phyloP scores from a whole-genome alignment of 1,140 invertebrate genomes.

The Danaus melanippus region DNA sequence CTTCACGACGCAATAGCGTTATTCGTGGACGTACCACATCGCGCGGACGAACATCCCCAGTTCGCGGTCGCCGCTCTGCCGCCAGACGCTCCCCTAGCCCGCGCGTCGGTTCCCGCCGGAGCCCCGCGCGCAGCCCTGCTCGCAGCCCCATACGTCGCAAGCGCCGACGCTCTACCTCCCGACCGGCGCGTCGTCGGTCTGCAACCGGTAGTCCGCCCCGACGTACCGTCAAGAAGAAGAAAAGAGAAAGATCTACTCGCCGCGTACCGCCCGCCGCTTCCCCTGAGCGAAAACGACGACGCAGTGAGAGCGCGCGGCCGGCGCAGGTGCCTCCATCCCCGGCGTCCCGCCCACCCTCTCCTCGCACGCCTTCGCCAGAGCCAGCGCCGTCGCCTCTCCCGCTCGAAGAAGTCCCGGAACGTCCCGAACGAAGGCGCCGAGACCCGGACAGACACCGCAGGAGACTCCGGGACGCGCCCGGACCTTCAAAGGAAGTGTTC shows the following conservation, averaged over 20 bases:
- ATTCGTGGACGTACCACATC: conserved; percentile 40
- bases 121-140: conserved; percentile 33
- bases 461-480: conserved; percentile 50
- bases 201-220: conserved; percentile 22
- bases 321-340: conserved; percentile 25
- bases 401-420: conserved; percentile 21
- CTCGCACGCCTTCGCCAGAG: conserved; percentile 65
- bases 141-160: conserved; percentile 37
- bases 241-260: conserved; percentile 45
- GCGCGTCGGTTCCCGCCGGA: conserved; percentile 23
- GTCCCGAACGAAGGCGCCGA: conserved; percentile 51
- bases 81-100: conserved; percentile 9
- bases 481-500: conserved; percentile 90
- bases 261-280: conserved; percentile 44
- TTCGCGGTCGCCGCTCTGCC: conserved; percentile 19
- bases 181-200: conserved; percentile 44
- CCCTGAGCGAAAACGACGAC: conserved; percentile 38
- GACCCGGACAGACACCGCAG: conserved; percentile 45
- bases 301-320: conserved; percentile 34
- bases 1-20: conserved; percentile 1
- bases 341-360: conserved; percentile 48
- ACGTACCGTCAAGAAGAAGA: conserved; percentile 46
- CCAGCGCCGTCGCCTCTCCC: conserved; percentile 33
- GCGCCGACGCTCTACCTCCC: conserved; percentile 34
- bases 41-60: conserved; percentile 35